These are phyloP conservation scores for Manduca sexta DNA, from an alignment of 1,140 invertebrate species.

Conservation along the genomic window DNA sequence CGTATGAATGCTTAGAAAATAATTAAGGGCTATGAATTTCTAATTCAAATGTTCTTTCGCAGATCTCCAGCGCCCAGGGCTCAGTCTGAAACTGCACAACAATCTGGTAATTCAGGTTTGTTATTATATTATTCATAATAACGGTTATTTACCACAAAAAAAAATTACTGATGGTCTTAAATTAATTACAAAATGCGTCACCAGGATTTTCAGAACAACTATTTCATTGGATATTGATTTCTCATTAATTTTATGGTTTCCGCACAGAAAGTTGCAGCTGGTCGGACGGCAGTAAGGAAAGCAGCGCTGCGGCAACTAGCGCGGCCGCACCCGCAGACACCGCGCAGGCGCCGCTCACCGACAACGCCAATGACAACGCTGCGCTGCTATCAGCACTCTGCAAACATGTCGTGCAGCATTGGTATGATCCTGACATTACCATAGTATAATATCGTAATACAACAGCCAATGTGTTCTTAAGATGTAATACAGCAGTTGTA, in stretches of 20 bases:
- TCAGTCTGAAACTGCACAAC: conserved; percentile 56
- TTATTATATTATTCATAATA: too few relatives aligned
- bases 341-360: conserved; percentile 33
- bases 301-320: conserved; percentile 19
- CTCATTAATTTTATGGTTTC: background rate
- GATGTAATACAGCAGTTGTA: too few relatives aligned
- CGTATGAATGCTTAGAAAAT: too few relatives aligned
- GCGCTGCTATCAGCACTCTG: conserved; percentile 50
- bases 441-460: too few relatives aligned
- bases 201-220: too few relatives aligned
- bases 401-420: conserved; percentile 61
- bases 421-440: conserved; percentile 35
- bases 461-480: too few relatives aligned
- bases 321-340: conserved; percentile 14
- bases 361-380: conserved; percentile 50
- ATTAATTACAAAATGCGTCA: too few relatives aligned
- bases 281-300: conserved; percentile 65
- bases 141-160: too few relatives aligned
- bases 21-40: too few relatives aligned
- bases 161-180: too few relatives aligned
- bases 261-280: conserved; percentile 58
- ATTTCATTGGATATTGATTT: too few relatives aligned
- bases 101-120: conserved; percentile 50
- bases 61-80: conserved; percentile 60
- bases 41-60: conserved; percentile 3